These are phyloP conservation scores for Ichneumoninae sp. DNA, from an alignment of 2,888 invertebrate genomes.

Conservation along the genomic window DNA sequence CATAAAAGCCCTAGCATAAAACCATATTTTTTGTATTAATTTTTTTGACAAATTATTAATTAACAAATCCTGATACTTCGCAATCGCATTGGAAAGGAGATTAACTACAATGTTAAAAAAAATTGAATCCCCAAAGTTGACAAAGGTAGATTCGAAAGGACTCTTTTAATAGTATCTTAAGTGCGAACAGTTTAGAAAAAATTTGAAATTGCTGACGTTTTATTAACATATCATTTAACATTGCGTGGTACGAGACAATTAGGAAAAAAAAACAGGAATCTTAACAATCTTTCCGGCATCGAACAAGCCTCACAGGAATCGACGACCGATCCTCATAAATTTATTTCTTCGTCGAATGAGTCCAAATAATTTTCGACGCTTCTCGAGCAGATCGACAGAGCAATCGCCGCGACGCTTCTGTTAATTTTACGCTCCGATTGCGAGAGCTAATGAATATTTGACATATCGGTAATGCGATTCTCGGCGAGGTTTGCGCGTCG, in stretches of 20 bases:
- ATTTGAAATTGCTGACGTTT: too few relatives aligned
- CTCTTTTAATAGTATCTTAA: too few relatives aligned
- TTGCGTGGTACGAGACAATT: background rate
- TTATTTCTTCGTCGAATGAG: constrained; percentile 11
- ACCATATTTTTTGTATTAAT: too few relatives aligned
- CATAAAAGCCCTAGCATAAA: too few relatives aligned
- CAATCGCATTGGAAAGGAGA: too few relatives aligned
- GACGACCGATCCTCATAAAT: background rate
- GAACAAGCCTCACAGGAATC: background rate
- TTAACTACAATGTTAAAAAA: too few relatives aligned
- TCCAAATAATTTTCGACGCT: background rate
- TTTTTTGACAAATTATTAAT: too few relatives aligned
- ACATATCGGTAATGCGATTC: constrained; percentile 19
- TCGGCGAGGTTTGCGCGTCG: background rate
- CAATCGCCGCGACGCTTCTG: background rate
- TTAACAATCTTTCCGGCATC: background rate
- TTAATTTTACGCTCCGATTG: constrained; percentile 35
- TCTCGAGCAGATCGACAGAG: background rate
- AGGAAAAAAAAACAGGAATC: background rate
- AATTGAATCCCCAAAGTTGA: too few relatives aligned
- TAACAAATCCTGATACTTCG: too few relatives aligned
- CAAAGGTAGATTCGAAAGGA: too few relatives aligned
- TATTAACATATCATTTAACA: too few relatives aligned
- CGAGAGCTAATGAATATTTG: constrained; percentile 17
- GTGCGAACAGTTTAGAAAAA: too few relatives aligned